A percentile compares a stretch with the other conserved stretches of the same genome.
phyloP scores from a whole-genome alignment of 2,888 invertebrate species.

The Zygaena filipendulae region DNA sequence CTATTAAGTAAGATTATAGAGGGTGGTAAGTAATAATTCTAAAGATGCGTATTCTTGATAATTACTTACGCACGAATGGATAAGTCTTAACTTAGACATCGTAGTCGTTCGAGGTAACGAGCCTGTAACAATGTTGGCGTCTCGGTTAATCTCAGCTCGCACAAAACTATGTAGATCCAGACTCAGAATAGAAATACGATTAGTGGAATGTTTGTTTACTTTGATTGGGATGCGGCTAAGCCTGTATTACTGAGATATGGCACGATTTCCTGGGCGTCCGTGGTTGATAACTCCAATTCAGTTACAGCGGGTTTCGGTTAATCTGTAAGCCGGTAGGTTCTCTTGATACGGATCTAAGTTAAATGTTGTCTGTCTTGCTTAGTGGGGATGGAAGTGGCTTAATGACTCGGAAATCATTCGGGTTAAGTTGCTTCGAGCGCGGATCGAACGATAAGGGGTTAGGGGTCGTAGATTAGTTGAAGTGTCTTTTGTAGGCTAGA shows the following conservation, averaged over 20 bases:
- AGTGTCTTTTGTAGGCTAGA: no score
- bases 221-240: conserved; percentile 59
- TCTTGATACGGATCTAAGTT: conserved; percentile 62
- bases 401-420: conserved; percentile 67
- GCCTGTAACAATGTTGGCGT: conserved; percentile 52
- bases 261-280: conserved; percentile 62
- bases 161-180: conserved; percentile 49
- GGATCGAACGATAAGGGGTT: conserved; percentile 62
- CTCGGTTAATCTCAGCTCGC: no score
- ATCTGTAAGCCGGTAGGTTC: conserved; percentile 55
- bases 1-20: no score
- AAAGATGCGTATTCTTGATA: no score
- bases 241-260: conserved; percentile 57
- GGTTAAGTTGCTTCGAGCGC: conserved; percentile 54
- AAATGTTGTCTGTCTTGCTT: conserved; percentile 67
- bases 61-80: no score
- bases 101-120: conserved; percentile 53
- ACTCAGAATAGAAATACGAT: conserved; percentile 61
- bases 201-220: conserved; percentile 63
- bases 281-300: conserved; percentile 60
- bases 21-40: no score
- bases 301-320: conserved; percentile 51
- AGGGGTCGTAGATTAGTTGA: conserved; percentile 64
- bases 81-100: no score
- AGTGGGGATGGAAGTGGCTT: conserved; percentile 54